These are phyloP conservation scores for Chironomus tepperi DNA, from an alignment of 1,140 invertebrate species.

Conservation along the genomic window DNA sequence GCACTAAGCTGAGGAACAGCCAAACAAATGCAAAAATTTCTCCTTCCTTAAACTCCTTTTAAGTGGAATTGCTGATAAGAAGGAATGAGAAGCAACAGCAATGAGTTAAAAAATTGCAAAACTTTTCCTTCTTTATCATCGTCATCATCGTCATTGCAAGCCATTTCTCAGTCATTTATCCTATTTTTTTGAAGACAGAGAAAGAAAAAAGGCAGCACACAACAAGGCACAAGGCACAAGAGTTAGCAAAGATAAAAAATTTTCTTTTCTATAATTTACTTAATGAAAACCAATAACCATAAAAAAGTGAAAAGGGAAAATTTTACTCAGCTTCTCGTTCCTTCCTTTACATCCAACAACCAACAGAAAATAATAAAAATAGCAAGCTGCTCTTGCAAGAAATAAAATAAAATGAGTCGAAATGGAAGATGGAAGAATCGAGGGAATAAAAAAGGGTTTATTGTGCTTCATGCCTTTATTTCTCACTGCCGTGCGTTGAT, in stretches of 20 bases:
- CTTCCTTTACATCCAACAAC: neutral
- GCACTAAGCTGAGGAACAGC: neutral
- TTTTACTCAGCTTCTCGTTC: neutral
- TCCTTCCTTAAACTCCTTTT: neutral
- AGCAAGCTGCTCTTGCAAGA: neutral
- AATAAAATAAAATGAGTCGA: neutral
- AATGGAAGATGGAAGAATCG: neutral
- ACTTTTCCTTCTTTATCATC: neutral
- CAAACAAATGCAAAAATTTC: neutral
- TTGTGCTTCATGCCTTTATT: neutral
- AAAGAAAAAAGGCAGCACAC: neutral
- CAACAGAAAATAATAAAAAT: neutral
- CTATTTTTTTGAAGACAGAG: neutral
- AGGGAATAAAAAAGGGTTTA: constrained; percentile 1
- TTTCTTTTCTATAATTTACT: constrained; percentile 22
- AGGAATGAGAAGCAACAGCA: no score
- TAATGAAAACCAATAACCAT: constrained; percentile 24
- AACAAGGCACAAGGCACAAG: neutral
- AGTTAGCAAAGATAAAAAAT: constrained; percentile 1
- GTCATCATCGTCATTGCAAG: constrained; percentile 1
- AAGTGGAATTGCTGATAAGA: no score
- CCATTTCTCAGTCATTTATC: neutral
- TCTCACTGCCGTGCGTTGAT: neutral
- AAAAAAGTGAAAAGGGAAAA: neutral
- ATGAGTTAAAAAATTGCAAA: no score